Evolutionary conservation across 2,888 invertebrate species (phyloP).

Genomic region (Andrena hattorfiana): DNA sequence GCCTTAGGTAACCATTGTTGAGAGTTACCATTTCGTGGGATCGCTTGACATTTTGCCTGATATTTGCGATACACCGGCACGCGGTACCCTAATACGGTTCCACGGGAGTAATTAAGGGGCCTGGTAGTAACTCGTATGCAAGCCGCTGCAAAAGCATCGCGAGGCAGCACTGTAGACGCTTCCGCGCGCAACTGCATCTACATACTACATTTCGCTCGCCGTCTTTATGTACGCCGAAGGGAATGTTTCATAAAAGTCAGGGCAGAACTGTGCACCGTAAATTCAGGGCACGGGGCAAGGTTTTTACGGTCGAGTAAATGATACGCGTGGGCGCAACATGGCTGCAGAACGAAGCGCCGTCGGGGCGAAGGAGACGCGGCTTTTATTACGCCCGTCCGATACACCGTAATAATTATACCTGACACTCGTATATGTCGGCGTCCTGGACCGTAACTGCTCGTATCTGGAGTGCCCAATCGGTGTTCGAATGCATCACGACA

Average conservation of each 20-base stretch:
- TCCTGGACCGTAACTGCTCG: conserved; percentile 80
- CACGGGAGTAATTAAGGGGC: conserved; percentile 8
- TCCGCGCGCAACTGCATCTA: background rate
- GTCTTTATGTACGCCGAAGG: conserved; percentile 11
- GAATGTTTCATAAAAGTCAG: conserved; percentile 30
- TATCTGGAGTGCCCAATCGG: conserved; percentile 83
- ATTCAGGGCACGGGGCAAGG: conserved; percentile 1
- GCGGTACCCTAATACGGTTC: background rate
- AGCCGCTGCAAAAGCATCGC: background rate
- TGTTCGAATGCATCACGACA: conserved; percentile 79
- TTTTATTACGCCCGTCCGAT: conserved; percentile 9
- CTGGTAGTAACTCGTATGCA: background rate
- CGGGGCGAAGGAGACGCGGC: background rate
- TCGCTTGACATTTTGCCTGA: conserved; percentile 54
- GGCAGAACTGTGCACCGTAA: background rate
- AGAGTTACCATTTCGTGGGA: background rate
- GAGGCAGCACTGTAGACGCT: background rate
- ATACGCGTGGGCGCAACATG: background rate
- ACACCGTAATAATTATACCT: conserved; percentile 71
- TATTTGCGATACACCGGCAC: conserved; percentile 39
- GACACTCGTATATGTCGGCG: conserved; percentile 82
- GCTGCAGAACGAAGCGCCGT: background rate
- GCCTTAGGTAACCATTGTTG: conserved; percentile 36
- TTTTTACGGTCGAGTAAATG: conserved; percentile 35
- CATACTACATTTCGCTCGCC: background rate